Percentiles rank a stretch among this genome's conserved stretches.
Evolutionary conservation across 23 tunicate species (phyloP).

Genomic region (Halocynthia roretzi): DNA sequence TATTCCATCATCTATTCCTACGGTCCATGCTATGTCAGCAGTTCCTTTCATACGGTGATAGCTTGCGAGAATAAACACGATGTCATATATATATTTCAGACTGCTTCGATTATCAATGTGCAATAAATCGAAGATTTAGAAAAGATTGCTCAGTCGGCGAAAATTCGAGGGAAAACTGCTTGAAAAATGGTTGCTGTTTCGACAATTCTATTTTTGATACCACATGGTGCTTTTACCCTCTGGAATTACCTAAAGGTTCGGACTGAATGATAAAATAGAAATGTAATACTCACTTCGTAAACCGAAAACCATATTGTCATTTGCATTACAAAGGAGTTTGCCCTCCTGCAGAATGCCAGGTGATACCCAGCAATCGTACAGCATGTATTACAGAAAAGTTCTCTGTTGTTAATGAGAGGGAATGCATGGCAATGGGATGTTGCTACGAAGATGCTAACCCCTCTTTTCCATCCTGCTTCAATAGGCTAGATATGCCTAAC

Average conservation of each 20-base stretch:
- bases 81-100: slow-evolving; percentile 8
- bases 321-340: slow-evolving; percentile 26
- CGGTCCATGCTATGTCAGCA: background rate
- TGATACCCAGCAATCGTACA: slow-evolving; percentile 37
- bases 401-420: background rate
- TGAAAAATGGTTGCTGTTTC: slow-evolving; percentile 34
- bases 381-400: slow-evolving; percentile 9
- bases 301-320: background rate
- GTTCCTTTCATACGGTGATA: background rate
- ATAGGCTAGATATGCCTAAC: slow-evolving; percentile 29
- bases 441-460: slow-evolving; percentile 50
- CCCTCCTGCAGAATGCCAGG: slow-evolving; percentile 68
- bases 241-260: slow-evolving; percentile 18
- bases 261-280: background rate
- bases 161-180: slow-evolving; percentile 22
- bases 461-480: slow-evolving; percentile 42
- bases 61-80: background rate
- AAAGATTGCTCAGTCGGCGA: slow-evolving; percentile 37
- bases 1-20: background rate
- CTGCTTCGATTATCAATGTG: slow-evolving; percentile 38
- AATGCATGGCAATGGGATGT: slow-evolving; percentile 37
- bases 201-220: slow-evolving; percentile 38
- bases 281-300: background rate
- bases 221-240: slow-evolving; percentile 47
- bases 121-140: slow-evolving; percentile 20